Conservation (phyloP, 1,140 invertebrate genomes). For the Neocloeon triangulifer region DNA sequence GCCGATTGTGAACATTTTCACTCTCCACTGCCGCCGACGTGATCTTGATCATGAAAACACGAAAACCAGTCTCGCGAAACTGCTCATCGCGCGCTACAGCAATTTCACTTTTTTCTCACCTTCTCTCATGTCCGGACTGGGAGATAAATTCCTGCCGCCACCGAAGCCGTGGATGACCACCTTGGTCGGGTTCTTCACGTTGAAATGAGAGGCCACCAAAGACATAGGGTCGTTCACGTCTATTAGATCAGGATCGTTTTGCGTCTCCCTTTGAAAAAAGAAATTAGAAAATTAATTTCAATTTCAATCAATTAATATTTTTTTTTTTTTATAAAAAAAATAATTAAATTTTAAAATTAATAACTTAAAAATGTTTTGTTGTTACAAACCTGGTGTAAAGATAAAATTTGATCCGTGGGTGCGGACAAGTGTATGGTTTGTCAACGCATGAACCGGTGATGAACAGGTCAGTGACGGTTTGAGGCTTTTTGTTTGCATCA, state of each 20-base stretch:
- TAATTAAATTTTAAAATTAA: too few relatives aligned
- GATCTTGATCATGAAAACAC: too few relatives aligned
- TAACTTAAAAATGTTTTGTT: too few relatives aligned
- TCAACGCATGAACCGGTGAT: constrained; percentile 61
- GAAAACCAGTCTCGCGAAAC: not conserved
- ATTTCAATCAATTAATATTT: too few relatives aligned
- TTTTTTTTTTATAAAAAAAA: too few relatives aligned
- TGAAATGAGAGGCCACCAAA: constrained; percentile 43
- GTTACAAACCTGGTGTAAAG: constrained; percentile 59
- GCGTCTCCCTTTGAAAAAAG: constrained; percentile 51
- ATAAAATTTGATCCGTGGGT: constrained; percentile 59
- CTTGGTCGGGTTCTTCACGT: constrained; percentile 48
- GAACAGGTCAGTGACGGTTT: constrained; percentile 39
- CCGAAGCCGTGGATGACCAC: constrained; percentile 65
- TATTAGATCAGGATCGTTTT: constrained; percentile 42
- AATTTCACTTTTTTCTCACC: too few relatives aligned
- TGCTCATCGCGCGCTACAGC: not conserved
- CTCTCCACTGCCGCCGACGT: not conserved
- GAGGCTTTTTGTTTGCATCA: constrained; percentile 18
- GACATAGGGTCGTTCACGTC: constrained; percentile 42
- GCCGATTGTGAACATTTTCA: not conserved
- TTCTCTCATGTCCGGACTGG: constrained; percentile 55
- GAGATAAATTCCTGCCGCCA: constrained; percentile 48
- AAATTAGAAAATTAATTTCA: too few relatives aligned
- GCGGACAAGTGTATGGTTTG: constrained; percentile 52